Conservation (phyloP, 2,888 invertebrate species). For the Acleris emargana region DNA sequence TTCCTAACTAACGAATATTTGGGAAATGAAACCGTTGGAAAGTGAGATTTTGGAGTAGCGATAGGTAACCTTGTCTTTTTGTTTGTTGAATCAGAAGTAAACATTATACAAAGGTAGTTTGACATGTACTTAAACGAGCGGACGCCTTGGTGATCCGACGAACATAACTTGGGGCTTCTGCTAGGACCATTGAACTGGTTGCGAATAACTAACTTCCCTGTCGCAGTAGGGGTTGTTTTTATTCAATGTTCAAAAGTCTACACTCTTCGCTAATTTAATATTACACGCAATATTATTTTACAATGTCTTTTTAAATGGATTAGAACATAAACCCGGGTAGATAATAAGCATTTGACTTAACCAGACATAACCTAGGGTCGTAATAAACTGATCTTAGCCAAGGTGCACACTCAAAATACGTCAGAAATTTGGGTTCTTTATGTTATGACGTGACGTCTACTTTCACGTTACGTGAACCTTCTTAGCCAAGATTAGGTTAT, state of each 20-base stretch:
- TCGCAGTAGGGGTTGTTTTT: constrained; percentile 27
- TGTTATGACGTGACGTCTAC: no score
- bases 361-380: no score
- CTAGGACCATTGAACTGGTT: constrained; percentile 13
- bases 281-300: constrained; percentile 11
- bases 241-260: constrained; percentile 23
- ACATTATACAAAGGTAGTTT: constrained; percentile 5
- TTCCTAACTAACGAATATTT: no score
- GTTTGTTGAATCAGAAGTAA: not conserved
- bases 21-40: no score
- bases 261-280: constrained; percentile 17
- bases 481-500: no score
- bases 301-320: constrained; percentile 5
- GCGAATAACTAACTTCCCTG: constrained; percentile 25
- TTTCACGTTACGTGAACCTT: no score
- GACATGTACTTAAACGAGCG: constrained; percentile 11
- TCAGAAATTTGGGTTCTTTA: no score
- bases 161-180: constrained; percentile 27
- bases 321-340: not conserved
- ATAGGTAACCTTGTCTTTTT: no score
- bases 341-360: not conserved
- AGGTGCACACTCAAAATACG: no score
- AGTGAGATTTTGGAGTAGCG: no score
- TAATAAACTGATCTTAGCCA: not conserved
- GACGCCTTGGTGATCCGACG: not conserved